Conservation (phyloP, 2,113 vertebrate genomes). For the Taurulus bubalis region DNA sequence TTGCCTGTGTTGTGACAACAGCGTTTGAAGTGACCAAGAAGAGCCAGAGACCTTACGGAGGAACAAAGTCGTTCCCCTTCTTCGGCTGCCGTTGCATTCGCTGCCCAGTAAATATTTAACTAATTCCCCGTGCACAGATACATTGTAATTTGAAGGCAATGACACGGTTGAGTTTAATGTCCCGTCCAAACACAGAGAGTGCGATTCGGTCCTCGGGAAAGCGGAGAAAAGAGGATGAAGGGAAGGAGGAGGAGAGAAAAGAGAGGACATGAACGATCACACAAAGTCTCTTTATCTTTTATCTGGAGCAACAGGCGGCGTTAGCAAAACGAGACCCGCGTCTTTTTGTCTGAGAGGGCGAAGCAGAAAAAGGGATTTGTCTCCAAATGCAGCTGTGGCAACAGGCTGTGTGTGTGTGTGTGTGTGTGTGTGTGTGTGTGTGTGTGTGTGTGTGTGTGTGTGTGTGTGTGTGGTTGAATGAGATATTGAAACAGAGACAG, state of each 20-base stretch:
- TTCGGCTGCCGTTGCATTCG: background rate
- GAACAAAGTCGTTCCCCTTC: background rate
- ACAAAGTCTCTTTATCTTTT: conserved; percentile 50
- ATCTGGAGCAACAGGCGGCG: conserved; percentile 69
- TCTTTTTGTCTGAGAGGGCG: conserved; percentile 62
- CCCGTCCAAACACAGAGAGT: background rate
- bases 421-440: conserved; percentile 29
- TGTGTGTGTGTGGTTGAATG: conserved; percentile 46
- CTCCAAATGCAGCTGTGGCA: conserved; percentile 66
- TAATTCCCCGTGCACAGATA: background rate
- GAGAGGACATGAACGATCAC: conserved; percentile 23
- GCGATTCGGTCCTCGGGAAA: background rate
- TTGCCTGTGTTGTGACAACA: no score
- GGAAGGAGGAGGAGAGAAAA: background rate
- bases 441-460: conserved; percentile 30
- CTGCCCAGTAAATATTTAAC: background rate
- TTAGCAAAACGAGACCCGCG: conserved; percentile 64
- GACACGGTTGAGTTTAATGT: background rate
- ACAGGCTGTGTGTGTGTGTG: conserved; percentile 54
- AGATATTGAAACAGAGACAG: conserved; percentile 64
- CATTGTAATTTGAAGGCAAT: background rate
- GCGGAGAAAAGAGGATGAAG: background rate
- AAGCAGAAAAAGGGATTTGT: conserved; percentile 77
- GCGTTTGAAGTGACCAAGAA: no score
- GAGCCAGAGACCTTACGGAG: no score